These are phyloP conservation scores for Thymelicus sylvestris DNA, from an alignment of 2,888 invertebrate species.

Conservation along the genomic window DNA sequence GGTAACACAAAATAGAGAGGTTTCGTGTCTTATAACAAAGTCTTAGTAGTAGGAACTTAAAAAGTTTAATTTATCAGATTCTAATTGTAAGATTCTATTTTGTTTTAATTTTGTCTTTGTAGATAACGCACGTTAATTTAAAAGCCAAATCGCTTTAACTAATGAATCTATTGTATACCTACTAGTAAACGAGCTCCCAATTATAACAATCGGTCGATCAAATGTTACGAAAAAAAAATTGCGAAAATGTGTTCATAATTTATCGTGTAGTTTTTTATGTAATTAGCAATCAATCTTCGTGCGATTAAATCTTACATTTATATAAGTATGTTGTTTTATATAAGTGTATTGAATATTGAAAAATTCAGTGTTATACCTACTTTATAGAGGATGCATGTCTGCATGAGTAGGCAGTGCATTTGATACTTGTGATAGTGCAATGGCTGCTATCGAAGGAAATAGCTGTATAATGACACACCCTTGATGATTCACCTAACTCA, in stretches of 20 bases:
- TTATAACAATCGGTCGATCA: constrained; percentile 10
- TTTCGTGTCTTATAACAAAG: no score
- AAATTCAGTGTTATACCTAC: no score
- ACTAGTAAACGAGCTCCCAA: not conserved
- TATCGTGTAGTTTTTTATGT: not conserved
- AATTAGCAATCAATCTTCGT: constrained; percentile 3
- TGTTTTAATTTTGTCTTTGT: not conserved
- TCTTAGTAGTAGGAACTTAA: no score
- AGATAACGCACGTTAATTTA: not conserved
- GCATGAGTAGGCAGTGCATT: no score
- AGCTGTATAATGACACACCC: constrained; percentile 35
- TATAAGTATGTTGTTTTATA: no score
- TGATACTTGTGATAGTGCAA: not conserved
- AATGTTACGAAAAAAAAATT: not conserved
- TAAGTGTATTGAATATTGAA: no score
- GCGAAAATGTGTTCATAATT: constrained; percentile 16
- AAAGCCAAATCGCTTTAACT: not conserved
- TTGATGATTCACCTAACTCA: not conserved
- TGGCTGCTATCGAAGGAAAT: constrained; percentile 43
- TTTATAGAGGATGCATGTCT: no score
- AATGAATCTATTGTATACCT: constrained; percentile 8
- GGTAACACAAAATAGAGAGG: no score
- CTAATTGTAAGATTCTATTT: not conserved
- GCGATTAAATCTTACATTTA: not conserved
- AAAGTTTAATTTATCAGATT: not conserved